These are phyloP conservation scores for Nibea coibor DNA, from an alignment of 2,113 vertebrate species.

Conservation along the genomic window DNA sequence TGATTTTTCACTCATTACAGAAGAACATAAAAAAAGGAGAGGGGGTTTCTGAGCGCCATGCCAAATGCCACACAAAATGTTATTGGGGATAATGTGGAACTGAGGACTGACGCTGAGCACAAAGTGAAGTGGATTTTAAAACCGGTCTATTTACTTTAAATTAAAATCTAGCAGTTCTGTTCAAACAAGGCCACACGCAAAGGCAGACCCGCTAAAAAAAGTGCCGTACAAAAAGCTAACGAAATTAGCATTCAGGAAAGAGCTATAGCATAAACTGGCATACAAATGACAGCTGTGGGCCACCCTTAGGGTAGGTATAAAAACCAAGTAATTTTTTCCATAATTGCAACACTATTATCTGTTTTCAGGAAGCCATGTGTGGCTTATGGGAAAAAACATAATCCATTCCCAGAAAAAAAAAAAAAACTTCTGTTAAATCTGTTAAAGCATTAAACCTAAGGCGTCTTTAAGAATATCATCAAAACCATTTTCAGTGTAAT, in stretches of 20 bases:
- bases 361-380: constrained; percentile 44
- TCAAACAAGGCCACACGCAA: not conserved
- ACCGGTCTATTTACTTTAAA: constrained; percentile 11
- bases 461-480: constrained; percentile 20
- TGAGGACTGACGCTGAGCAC: constrained; percentile 13
- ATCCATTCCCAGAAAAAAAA: constrained; percentile 33
- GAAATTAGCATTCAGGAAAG: constrained; percentile 27
- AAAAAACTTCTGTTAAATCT: constrained; percentile 13
- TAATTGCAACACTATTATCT: constrained; percentile 57
- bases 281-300: constrained; percentile 51
- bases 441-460: constrained; percentile 39
- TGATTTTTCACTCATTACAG: constrained; percentile 74
- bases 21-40: constrained; percentile 73
- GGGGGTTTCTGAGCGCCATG: constrained; percentile 41
- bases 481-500: constrained; percentile 36
- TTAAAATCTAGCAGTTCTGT: constrained; percentile 13
- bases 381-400: constrained; percentile 52
- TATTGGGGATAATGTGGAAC: not conserved
- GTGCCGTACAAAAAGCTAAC: not conserved
- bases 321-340: constrained; percentile 32
- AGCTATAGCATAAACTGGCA: constrained; percentile 38
- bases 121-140: constrained; percentile 29
- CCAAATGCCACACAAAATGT: constrained; percentile 66
- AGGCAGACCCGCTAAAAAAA: not conserved
- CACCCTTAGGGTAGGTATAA: constrained; percentile 41